phyloP scores from a whole-genome alignment of 1,140 invertebrate genomes.

The Marisa cornuarietis region DNA sequence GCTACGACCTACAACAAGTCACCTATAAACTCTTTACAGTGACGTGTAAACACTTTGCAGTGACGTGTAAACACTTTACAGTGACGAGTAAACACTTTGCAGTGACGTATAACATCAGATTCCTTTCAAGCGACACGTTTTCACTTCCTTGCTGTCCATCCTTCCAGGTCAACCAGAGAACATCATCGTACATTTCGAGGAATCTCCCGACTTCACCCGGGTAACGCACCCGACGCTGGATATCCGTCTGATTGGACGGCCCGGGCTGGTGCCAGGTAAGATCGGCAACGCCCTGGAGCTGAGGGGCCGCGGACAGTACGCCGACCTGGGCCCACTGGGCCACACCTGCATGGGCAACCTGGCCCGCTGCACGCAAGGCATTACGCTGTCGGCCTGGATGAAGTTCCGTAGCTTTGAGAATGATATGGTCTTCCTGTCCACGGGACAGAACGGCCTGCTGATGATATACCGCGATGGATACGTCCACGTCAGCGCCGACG shows the following conservation, averaged over 20 bases:
- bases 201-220: constrained; percentile 34
- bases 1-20: background rate
- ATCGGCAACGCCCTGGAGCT: constrained; percentile 54
- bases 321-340: constrained; percentile 49
- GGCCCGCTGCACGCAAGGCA: constrained; percentile 48
- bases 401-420: constrained; percentile 47
- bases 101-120: background rate
- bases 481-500: constrained; percentile 45
- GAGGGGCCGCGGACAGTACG: constrained; percentile 53
- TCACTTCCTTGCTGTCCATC: background rate
- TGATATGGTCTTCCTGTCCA: constrained; percentile 58
- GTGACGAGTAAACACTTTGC: background rate
- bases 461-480: constrained; percentile 51
- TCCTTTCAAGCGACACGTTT: background rate
- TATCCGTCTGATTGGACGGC: constrained; percentile 40
- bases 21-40: background rate
- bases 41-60: background rate
- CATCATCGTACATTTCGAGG: constrained; percentile 57
- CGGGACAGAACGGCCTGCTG: constrained; percentile 51
- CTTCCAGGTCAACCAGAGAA: constrained; percentile 49
- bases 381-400: constrained; percentile 59
- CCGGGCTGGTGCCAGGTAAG: constrained; percentile 52
- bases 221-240: constrained; percentile 41
- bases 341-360: constrained; percentile 60
- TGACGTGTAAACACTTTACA: background rate